These are phyloP conservation scores for Arizona elegans DNA, from an alignment of 2,113 vertebrate species.

Conservation along the genomic window DNA sequence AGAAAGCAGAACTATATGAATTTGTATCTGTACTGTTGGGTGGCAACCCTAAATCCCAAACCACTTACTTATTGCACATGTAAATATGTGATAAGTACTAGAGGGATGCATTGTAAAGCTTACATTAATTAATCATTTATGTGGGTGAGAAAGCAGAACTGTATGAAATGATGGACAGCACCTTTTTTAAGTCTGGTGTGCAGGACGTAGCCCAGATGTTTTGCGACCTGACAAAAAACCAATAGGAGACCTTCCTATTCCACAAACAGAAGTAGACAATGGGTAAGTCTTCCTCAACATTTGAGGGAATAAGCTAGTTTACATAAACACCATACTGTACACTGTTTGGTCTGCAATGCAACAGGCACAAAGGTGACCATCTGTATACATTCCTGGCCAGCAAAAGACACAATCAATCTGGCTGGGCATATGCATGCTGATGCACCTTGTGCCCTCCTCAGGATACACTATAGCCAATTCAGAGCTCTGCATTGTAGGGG, in stretches of 20 bases:
- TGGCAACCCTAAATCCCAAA: background rate
- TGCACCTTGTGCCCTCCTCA: too few relatives aligned
- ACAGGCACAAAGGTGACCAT: too few relatives aligned
- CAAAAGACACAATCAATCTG: too few relatives aligned
- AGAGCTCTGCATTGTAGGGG: too few relatives aligned
- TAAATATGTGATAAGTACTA: background rate
- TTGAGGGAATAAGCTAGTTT: background rate
- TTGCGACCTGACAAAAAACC: background rate
- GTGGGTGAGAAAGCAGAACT: background rate
- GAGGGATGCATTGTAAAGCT: background rate
- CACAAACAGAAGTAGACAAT: background rate
- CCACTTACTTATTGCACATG: background rate
- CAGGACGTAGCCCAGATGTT: background rate
- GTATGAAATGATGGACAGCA: background rate
- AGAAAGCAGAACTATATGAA: background rate
- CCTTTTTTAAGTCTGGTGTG: background rate
- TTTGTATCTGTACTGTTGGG: background rate
- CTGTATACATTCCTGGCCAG: too few relatives aligned
- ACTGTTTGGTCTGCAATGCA: background rate
- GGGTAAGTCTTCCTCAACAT: background rate
- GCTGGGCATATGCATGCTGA: too few relatives aligned
- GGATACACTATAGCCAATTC: too few relatives aligned
- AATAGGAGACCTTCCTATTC: background rate
- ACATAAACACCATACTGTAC: background rate
- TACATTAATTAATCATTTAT: background rate